These are phyloP conservation scores for Vannuccia rotundouncinata DNA, from an alignment of 2,888 invertebrate species.

Conservation along the genomic window DNA sequence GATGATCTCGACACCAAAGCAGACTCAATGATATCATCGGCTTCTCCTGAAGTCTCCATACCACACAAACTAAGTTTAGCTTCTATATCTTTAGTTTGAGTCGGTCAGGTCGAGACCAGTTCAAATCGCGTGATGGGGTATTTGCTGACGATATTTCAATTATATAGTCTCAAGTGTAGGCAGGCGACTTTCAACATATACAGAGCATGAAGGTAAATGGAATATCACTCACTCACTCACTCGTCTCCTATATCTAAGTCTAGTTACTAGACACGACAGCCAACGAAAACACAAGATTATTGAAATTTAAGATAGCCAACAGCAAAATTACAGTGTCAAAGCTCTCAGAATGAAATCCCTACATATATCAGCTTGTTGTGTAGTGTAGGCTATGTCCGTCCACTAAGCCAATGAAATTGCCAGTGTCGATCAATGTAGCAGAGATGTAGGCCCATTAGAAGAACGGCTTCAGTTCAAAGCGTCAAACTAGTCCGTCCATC, in stretches of 20 bases:
- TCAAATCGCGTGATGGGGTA: too few species aligned
- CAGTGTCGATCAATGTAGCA: neutral
- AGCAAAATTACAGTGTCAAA: neutral
- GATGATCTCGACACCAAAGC: neutral
- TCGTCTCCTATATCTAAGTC: too few species aligned
- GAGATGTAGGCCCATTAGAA: neutral
- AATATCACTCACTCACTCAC: too few species aligned
- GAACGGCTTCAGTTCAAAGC: neutral
- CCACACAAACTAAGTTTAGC: too few species aligned
- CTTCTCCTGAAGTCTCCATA: neutral
- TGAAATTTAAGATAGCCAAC: neutral
- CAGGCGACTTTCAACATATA: too few species aligned
- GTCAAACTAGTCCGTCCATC: neutral
- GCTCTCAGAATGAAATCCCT: neutral
- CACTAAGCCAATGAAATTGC: neutral
- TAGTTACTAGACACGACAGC: too few species aligned
- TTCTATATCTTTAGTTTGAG: too few species aligned
- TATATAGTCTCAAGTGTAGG: too few species aligned
- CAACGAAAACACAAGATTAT: neutral
- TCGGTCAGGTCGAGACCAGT: too few species aligned
- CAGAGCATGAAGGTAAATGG: too few species aligned
- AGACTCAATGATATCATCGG: neutral
- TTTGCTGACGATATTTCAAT: too few species aligned
- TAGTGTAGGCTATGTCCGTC: neutral
- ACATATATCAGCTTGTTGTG: neutral